phyloP scores from a whole-genome alignment of 2,113 vertebrate genomes.

The Ceyx margarethae region DNA sequence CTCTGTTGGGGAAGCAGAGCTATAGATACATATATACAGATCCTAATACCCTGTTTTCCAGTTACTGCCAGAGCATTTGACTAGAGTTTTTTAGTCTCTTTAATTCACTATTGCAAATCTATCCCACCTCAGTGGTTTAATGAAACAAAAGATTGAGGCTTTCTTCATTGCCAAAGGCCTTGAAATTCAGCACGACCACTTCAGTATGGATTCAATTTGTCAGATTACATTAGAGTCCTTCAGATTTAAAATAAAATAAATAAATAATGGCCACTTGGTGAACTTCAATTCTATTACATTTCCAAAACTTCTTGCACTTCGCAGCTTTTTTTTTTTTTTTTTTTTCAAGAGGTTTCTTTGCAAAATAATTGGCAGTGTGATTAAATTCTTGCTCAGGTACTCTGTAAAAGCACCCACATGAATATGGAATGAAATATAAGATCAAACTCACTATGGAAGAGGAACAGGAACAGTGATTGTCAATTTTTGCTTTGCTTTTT shows the following conservation, averaged over 20 bases:
- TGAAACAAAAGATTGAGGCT: neutral
- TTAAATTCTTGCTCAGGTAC: neutral
- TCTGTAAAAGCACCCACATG: neutral
- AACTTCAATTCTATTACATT: neutral
- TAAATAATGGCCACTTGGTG: neutral
- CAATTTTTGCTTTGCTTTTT: neutral
- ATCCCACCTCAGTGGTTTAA: neutral
- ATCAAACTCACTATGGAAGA: neutral
- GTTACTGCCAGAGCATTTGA: neutral
- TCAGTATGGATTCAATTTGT: neutral
- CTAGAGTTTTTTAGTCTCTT: neutral
- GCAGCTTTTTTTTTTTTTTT: neutral
- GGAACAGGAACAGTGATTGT: neutral
- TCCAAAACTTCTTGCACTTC: neutral
- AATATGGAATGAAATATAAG: neutral
- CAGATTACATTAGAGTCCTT: conserved; percentile 3
- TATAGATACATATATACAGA: neutral
- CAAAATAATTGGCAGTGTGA: conserved; percentile 7
- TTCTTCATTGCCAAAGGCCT: neutral
- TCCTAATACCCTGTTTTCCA: neutral
- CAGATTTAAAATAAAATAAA: neutral
- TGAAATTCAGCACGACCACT: conserved; percentile 25
- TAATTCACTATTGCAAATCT: neutral
- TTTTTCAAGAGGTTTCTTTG: neutral
- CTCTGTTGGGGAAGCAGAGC: neutral